Evolutionary conservation across 2,888 invertebrate species (phyloP), one percentile per base, ranked within the genome.

Genomic region (Aphodius granarius): DNA sequence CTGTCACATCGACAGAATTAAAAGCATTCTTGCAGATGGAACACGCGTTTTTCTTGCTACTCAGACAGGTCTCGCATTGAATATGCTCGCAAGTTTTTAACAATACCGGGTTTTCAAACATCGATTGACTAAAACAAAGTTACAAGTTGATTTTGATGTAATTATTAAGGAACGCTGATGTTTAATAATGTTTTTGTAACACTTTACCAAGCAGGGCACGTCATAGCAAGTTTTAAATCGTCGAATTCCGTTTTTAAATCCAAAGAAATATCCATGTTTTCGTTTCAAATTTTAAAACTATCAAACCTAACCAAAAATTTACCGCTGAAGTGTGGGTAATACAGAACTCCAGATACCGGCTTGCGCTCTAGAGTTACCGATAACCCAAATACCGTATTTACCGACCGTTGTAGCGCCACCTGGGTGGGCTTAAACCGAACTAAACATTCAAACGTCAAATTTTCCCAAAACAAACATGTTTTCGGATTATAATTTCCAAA

Each of bases 11-110:
- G 15, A 66, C 22, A 17, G 72, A 66, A 9, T 64, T 71, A 63
- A 72, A 75, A 18, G 74, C 18, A 62, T n/a, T 21, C 66, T 75
- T 73, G 23, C 75, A 73, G 19, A 73, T 65, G 13, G 16, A 64
- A 17, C 73, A 76, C 18, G 17, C 19, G 2, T 74, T 20, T 17
- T 63, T 68, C 13, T 75, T 78, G 4, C 23, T 71, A 5, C 64
- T 63, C 62, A 75, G 62, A 18, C 76, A 75, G 6, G 13, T 21
- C 16, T 75, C 43, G 43, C 78, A 78, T 64, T 64, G 19, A 17
- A 73, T 62, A 20, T 78, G 78, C 2, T 73, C 71, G 64, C 78
- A 78, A 16, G 71, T 72, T 23, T 75, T 72, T 18, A 78, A 66
- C n/a, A 17, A 20, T 62, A 74, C 43, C 18, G 78, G 78, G 17